Evolutionary conservation across 2,797 vertebrate species (phyloP).

Genomic region (Loris lydekkerianus): DNA sequence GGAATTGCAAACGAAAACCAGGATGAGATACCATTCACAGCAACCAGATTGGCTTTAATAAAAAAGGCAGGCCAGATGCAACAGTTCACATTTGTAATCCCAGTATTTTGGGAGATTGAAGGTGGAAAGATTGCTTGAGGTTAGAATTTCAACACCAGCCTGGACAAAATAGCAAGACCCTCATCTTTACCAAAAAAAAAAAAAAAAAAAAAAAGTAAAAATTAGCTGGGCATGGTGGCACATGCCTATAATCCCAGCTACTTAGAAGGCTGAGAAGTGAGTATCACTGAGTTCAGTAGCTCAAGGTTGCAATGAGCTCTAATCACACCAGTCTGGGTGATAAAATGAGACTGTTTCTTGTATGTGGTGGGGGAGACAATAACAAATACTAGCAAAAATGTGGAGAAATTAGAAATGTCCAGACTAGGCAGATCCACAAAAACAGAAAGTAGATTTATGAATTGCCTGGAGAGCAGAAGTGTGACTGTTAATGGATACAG

Average conservation of each 20-base stretch:
- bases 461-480: not conserved
- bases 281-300: too few relatives aligned
- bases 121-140: not conserved
- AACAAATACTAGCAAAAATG: not conserved
- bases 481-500: not conserved
- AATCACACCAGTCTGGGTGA: not conserved
- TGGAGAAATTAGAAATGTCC: not conserved
- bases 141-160: not conserved
- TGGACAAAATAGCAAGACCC: too few relatives aligned
- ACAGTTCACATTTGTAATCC: not conserved
- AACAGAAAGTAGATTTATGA: not conserved
- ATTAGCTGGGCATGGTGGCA: too few relatives aligned
- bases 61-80: not conserved
- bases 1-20: conserved; percentile 12
- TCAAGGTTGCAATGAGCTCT: too few relatives aligned
- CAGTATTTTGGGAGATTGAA: not conserved
- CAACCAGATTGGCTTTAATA: not conserved
- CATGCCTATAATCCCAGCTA: too few relatives aligned
- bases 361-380: not conserved
- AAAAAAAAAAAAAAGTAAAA: too few relatives aligned
- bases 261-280: too few relatives aligned
- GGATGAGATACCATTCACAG: not conserved
- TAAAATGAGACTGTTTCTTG: not conserved
- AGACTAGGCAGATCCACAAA: not conserved
- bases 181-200: too few relatives aligned